Base-by-base conservation (phyloP, 2,888 invertebrate genomes). In the Polyommatus icarus region DNA sequence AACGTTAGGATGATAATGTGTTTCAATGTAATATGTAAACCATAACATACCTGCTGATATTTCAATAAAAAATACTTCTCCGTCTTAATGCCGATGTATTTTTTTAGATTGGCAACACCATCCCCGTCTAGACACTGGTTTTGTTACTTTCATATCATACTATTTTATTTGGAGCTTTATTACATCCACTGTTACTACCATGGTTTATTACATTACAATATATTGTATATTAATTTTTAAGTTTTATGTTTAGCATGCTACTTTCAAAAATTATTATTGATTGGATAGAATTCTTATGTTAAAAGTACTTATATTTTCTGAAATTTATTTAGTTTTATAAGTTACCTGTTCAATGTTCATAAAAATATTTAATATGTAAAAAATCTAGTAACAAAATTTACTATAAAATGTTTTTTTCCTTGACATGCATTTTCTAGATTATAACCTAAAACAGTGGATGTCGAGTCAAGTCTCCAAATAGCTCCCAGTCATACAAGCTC, bases 101-200 rank as follows among this genome's bases (percentile, higher is more conserved):
- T 75, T 75, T 75, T 75, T 54, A 24, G 75, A 75, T 29, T 75
- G 54, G 75, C 75, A 75, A 75, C 75, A 75, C 75, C 75, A 50
- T 75, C 75, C 75, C 75, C 75, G 75, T 7, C 50, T 50, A 50
- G 75, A 75, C 54, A 75, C 75, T 50, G 75, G 75, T 75, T 50
- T 75, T 75, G 75, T 54, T 50, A 75, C 75, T 75, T 75, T 75
- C 75, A 75, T 75, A 75, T 75, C n/a, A 75, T 50, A 75, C 46
- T 29, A 54, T 50, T 24, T 54, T 32, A 75, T 75, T 75, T 54
- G 7, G 73, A 50, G 73, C 54, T 54, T 29, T 29, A 12, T 54
- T 18, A 75, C 24, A 29, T 75, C 75, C 54, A 75, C 75, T 75
- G 75, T 75, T 15, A 5, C 10, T 46, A 46, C 46, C 12, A 46